A percentile compares a stretch with the other conserved stretches of the same genome.
Evolutionary conservation across 2,888 invertebrate species (phyloP).

Genomic region (Tenthredo scrophulariae): DNA sequence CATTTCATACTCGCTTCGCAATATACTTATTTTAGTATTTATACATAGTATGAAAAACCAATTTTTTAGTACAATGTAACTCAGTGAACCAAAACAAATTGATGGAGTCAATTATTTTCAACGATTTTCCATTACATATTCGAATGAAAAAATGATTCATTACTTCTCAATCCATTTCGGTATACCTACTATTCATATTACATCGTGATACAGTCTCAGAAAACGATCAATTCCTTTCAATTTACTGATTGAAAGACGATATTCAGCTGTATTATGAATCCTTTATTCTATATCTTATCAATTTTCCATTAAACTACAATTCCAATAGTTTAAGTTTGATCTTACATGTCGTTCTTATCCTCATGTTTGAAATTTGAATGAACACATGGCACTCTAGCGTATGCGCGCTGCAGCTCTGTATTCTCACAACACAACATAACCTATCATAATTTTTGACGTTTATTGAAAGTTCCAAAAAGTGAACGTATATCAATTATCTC

Average conservation of each 20-base stretch:
- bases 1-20: not conserved
- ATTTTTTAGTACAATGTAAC: not conserved
- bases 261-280: not conserved
- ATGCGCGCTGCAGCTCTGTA: not conserved
- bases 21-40: no score
- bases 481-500: not conserved
- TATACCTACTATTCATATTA: not conserved
- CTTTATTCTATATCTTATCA: not conserved
- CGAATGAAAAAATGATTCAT: not conserved
- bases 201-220: not conserved
- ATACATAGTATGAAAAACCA: not conserved
- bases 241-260: not conserved
- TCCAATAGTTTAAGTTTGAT: not conserved
- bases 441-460: conserved; percentile 13
- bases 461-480: not conserved
- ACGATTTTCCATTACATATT: not conserved
- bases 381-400: not conserved
- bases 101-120: not conserved
- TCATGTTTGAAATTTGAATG: conserved; percentile 17
- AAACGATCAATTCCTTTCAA: not conserved
- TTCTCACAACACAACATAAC: conserved; percentile 6
- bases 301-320: not conserved
- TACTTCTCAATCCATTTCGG: not conserved
- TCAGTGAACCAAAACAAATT: not conserved
- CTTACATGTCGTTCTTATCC: not conserved